phyloP scores from a whole-genome alignment of 2,888 invertebrate species.

The Halictus quadricinctus region DNA sequence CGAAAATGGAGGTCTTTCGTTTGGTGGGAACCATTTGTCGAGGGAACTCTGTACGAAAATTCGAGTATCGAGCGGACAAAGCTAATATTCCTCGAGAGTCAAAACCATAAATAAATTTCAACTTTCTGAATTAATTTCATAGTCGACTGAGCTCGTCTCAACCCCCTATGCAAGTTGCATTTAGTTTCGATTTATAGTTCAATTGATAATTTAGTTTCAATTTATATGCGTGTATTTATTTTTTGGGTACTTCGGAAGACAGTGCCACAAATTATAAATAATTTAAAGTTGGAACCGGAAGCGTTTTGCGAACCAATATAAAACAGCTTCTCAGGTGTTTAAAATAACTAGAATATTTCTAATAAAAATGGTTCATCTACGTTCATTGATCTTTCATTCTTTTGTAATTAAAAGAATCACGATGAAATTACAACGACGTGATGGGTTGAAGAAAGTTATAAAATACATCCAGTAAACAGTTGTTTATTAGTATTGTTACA shows the following conservation, averaged over 20 bases:
- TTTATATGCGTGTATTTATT: not conserved
- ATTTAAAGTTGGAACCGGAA: not conserved
- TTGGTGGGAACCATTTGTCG: not conserved
- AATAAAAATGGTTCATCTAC: not conserved
- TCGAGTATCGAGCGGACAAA: not conserved
- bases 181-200: not conserved
- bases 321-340: not conserved
- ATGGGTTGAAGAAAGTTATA: slow-evolving; percentile 37
- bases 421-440: not conserved
- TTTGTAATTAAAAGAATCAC: not conserved
- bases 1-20: not conserved
- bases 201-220: not conserved
- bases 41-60: not conserved
- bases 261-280: not conserved
- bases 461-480: slow-evolving; percentile 9
- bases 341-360: not conserved
- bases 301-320: not conserved
- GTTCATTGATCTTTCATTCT: not conserved
- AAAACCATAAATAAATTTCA: not conserved
- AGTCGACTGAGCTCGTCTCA: not conserved
- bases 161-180: not conserved
- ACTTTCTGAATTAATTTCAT: not conserved
- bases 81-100: not conserved
- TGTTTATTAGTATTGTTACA: slow-evolving; percentile 43
- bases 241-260: not conserved